Evolutionary conservation across 1,140 invertebrate genomes (phyloP).

Genomic region (Ylistrum balloti): DNA sequence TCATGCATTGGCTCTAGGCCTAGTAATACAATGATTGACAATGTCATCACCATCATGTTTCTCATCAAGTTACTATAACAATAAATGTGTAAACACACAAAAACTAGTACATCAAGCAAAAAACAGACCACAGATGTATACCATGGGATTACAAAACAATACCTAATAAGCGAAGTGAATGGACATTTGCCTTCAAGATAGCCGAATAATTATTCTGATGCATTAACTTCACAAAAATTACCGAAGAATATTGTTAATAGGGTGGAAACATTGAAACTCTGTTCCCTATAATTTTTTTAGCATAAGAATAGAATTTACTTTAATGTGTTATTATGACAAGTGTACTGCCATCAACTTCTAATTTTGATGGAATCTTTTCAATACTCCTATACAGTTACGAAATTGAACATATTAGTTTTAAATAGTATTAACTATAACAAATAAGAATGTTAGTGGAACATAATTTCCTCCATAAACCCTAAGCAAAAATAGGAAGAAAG

Average conservation of each 20-base stretch:
- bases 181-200: background rate
- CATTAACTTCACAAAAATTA: background rate
- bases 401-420: background rate
- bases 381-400: background rate
- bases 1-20: constrained; percentile 31
- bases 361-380: too few relatives aligned
- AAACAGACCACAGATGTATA: constrained; percentile 38
- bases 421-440: background rate
- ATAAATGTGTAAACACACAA: constrained; percentile 34
- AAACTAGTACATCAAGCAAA: constrained; percentile 39
- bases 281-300: too few relatives aligned
- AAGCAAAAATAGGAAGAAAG: background rate
- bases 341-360: too few relatives aligned
- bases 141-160: constrained; percentile 34
- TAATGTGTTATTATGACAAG: too few relatives aligned
- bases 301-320: background rate
- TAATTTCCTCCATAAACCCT: background rate
- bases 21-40: constrained; percentile 35
- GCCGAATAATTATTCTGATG: background rate
- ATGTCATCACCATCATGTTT: constrained; percentile 35
- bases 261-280: background rate
- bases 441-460: background rate
- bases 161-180: constrained; percentile 11
- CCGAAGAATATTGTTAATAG: background rate
- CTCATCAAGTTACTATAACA: constrained; percentile 39